Base-by-base conservation (phyloP, 2,113 vertebrate genomes). In the Alethe castanea region DNA sequence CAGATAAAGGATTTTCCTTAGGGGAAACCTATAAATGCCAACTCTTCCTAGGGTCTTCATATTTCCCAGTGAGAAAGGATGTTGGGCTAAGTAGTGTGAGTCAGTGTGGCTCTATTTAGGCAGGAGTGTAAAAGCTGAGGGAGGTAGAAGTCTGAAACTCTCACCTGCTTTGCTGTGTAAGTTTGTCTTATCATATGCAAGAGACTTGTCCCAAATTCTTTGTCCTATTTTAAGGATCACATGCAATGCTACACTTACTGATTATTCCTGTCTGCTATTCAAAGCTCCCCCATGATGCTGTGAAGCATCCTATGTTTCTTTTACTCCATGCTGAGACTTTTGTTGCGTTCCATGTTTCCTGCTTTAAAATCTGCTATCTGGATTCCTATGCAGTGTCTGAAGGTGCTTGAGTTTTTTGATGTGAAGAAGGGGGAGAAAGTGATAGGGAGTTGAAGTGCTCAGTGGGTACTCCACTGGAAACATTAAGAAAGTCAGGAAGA, bases 141-240 rank as follows among this genome's bases (percentile, higher is more conserved):
- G 26, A 59, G 6, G 10, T 23, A 38, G 14, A 56, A 81, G 11
- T 66, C n/a, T 61, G 56, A 66, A 92, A 57, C 22, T 70, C 24
- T 45, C 33, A 65, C 26, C 8, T 3, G 2, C 12, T 23, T 36
- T 70, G 22, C n/a, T 87, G 5, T 0, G 0, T 70, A 44, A 70
- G 5, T 6, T 85, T 90, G 31, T 33, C 29, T 45, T 40, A 26
- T 28, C 1, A 0, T 28, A 22, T 16, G 15, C 35, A 44, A 47
- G 7, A 65, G 65, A 19, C 5, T 48, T 73, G 16, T 53, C 28
- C 31, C 17, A 24, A 48, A 25, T 74, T 57, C 25, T 65, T 69
- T 54, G 54, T 59, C 8, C 7, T 59, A 69, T 88, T 62, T 38
- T 59, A 79, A 88, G 65, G 35, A 72, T 19, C 26, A 7, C 13